Evolutionary conservation across 37 sponge, comb jelly and placozoan genomes (phyloP).

Genomic region (Lycopodina hypogea): DNA sequence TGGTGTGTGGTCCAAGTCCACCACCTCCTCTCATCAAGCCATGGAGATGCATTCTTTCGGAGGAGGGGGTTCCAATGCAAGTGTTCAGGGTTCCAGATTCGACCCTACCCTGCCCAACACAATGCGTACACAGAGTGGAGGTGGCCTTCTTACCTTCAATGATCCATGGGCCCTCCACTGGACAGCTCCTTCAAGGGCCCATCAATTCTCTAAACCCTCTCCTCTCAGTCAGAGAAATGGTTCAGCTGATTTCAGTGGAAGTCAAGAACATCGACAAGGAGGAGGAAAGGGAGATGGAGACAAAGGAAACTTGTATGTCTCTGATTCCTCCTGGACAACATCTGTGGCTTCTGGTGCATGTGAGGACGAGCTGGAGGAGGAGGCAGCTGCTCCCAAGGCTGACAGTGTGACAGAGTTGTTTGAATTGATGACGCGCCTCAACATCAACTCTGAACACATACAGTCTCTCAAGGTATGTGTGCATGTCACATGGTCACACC

Average conservation of each 20-base stretch:
- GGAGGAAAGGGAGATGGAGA: no score
- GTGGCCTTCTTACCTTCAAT: background rate
- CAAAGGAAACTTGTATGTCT: background rate
- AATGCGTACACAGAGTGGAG: background rate
- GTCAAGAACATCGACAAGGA: no score
- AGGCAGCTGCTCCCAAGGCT: background rate
- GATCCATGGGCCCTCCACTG: slow-evolving; percentile 15
- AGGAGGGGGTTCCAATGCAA: background rate
- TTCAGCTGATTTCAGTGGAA: background rate
- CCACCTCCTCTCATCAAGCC: background rate
- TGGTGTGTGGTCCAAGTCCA: background rate
- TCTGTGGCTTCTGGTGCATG: background rate
- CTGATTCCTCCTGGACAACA: background rate
- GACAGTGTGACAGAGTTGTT: slow-evolving; percentile 14
- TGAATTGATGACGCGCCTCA: slow-evolving; percentile 55
- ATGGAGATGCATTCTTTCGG: no score
- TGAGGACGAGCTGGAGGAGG: slow-evolving; percentile 1
- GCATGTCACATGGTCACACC: background rate
- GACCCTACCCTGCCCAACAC: background rate
- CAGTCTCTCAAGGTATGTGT: slow-evolving; percentile 41
- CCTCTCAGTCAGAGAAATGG: background rate
- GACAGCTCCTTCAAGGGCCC: background rate
- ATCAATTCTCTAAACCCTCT: background rate
- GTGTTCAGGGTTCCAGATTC: background rate
- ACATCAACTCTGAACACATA: slow-evolving; percentile 52